phyloP scores from a whole-genome alignment of 35 echinoderm and acorn worm genomes.

The Stichopus chloronotus region DNA sequence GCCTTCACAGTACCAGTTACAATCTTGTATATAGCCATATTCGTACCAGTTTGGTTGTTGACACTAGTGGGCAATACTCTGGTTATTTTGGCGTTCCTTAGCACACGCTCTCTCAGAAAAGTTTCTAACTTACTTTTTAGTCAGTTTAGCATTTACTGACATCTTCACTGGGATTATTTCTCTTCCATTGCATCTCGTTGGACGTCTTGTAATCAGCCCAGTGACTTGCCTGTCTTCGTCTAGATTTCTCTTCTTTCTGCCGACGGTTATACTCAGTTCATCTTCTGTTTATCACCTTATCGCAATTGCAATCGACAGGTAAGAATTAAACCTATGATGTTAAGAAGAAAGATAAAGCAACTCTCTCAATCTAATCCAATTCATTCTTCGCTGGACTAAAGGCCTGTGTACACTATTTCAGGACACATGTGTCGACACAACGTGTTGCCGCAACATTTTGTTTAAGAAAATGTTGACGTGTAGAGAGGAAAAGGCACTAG shows the following conservation, averaged over 20 bases:
- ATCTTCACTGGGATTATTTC: conserved; percentile 54
- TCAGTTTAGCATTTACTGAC: conserved; percentile 64
- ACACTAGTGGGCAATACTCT: conserved; percentile 59
- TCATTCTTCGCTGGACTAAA: no score
- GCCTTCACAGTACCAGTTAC: conserved; percentile 15
- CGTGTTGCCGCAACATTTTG: no score
- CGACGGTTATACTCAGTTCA: conserved; percentile 37
- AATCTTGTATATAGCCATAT: background rate
- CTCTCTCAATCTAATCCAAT: no score
- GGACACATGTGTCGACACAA: no score
- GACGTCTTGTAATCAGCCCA: conserved; percentile 43
- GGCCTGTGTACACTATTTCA: no score
- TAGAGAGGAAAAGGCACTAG: no score
- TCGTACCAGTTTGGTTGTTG: background rate
- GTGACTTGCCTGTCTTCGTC: conserved; percentile 46
- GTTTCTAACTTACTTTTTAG: conserved; percentile 54
- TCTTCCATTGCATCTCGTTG: conserved; percentile 45
- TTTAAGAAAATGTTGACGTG: no score
- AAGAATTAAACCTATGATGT: background rate
- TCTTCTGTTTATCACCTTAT: conserved; percentile 61
- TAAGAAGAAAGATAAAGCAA: no score
- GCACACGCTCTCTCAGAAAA: conserved; percentile 42
- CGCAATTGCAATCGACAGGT: conserved; percentile 58
- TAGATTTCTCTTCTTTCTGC: conserved; percentile 41
- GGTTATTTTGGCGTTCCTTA: conserved; percentile 56